Base-by-base conservation (phyloP, 2,888 invertebrate species). In the Meghimatium bilineatum region DNA sequence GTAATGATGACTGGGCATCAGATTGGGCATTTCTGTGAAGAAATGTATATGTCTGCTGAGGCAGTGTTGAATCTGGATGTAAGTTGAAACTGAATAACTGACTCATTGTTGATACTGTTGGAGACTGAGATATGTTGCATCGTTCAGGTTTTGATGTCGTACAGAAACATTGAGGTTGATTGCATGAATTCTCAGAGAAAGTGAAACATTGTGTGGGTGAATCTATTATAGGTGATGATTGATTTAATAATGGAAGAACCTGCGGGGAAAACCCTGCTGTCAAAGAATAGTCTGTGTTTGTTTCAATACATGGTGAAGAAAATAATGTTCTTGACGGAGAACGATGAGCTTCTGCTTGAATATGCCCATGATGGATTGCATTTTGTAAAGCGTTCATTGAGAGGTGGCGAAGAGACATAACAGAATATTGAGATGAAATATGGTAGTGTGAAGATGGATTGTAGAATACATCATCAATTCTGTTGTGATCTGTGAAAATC, bases 391-490 rank as follows among this genome's bases (percentile, higher is more conserved):
- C 67, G 29, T 36, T 63, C 49, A n/a, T 32, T 44, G 67, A 32
- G n/a, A 78, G 66, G 32, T 34, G 20, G 2, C 66, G 36, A 17
- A 67, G 44, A n/a, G 78, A 23, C 34, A 49, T 49, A 38, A 78
- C 78, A 49, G 49, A 29, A 8, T 36, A 0, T n/a, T 29, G 44
- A 17, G 63, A 17, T n/a, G 36, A 36, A 34, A 1, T 36, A 8
- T n/a, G 60, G 10, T 20, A 2, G 26, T 29, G 38, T 26, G 63
- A 26, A 36, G 3, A 17, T 78, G 66, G 56, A 29, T 44, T 78
- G 78, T 74, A 32, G 29, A 81, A 81, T 2, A 81, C 81, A 44
- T 81, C 81, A 74, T 81, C 81, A 60, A 6, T 2, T 63, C 32
- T 60, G 23, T 5, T 56, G 17, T 29, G 38, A 29, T 74, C 66